Percentiles rank a stretch among this genome's conserved stretches.
These are phyloP conservation scores for Hiodon alosoides DNA, from an alignment of 2,113 vertebrate species.

Conservation along the genomic window DNA sequence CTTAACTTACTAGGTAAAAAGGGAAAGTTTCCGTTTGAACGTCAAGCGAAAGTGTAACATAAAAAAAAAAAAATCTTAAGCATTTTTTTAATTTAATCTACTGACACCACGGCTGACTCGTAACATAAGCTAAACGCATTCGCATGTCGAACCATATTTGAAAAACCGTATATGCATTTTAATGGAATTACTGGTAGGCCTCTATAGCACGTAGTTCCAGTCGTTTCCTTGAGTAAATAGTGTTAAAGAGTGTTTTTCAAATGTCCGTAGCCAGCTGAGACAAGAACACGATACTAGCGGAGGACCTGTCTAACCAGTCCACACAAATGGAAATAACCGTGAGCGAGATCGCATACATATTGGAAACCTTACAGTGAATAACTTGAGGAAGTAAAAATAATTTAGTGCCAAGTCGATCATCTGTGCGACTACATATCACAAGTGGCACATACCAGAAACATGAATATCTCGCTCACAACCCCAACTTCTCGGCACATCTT, in stretches of 20 bases:
- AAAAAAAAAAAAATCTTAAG: not conserved
- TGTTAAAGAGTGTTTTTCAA: no score
- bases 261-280: not conserved
- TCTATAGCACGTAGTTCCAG: no score
- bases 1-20: not conserved
- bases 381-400: not conserved
- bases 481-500: no score
- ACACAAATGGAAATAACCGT: not conserved
- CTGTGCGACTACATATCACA: no score
- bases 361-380: not conserved
- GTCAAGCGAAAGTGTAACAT: not conserved
- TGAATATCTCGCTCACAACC: no score
- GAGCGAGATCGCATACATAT: not conserved
- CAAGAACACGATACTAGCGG: not conserved
- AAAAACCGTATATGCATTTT: no score
- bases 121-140: no score
- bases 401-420: not conserved
- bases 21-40: not conserved
- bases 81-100: no score
- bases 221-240: no score
- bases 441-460: no score
- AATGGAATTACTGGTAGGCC: no score
- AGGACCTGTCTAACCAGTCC: conserved; percentile 15
- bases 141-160: not conserved
- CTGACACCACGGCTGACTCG: no score